A percentile compares a stretch with the other conserved stretches of the same genome.
Conservation (phyloP, 2,113 vertebrate species). For the Phyllopteryx taeniolatus region DNA sequence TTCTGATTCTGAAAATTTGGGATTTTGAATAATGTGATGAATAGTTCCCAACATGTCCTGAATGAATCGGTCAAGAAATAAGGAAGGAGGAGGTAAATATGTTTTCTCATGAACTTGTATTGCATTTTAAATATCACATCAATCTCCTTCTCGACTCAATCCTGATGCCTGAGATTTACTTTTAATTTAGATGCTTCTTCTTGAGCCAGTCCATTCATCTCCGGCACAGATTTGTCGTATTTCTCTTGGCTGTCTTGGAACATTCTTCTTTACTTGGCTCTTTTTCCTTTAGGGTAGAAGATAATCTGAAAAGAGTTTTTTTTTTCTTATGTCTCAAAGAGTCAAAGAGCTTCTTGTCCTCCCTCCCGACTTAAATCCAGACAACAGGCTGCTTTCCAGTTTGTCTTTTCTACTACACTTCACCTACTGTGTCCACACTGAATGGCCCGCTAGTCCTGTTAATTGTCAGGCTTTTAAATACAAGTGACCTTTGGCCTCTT, state of each 20-base stretch:
- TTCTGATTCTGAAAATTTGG: too few relatives aligned
- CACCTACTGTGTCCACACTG: conserved; percentile 3
- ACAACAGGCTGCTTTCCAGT: conserved; percentile 9
- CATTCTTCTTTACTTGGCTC: conserved; percentile 16
- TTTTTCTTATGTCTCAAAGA: conserved; percentile 4
- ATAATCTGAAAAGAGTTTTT: conserved; percentile 16
- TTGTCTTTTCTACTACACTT: conserved; percentile 15
- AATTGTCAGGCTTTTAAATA: neutral
- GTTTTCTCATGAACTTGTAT: neutral
- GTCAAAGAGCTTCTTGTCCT: conserved; percentile 25
- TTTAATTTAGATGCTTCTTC: conserved; percentile 17
- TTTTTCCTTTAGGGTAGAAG: conserved; percentile 11
- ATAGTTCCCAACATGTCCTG: too few relatives aligned
- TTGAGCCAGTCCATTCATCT: conserved; percentile 3
- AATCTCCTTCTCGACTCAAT: neutral
- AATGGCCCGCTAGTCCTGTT: conserved; percentile 12
- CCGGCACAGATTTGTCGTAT: conserved; percentile 19
- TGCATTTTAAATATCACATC: neutral
- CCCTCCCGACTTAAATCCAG: conserved; percentile 2
- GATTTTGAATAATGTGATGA: too few relatives aligned
- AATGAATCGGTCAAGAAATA: neutral
- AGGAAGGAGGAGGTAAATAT: neutral
- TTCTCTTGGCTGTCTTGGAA: conserved; percentile 28
- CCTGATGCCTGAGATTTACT: conserved; percentile 16
- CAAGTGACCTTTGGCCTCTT: neutral